Evolutionary conservation across 2,888 invertebrate genomes (phyloP), one percentile per base, ranked within the genome.

Genomic region (Lumbricus terrestris): DNA sequence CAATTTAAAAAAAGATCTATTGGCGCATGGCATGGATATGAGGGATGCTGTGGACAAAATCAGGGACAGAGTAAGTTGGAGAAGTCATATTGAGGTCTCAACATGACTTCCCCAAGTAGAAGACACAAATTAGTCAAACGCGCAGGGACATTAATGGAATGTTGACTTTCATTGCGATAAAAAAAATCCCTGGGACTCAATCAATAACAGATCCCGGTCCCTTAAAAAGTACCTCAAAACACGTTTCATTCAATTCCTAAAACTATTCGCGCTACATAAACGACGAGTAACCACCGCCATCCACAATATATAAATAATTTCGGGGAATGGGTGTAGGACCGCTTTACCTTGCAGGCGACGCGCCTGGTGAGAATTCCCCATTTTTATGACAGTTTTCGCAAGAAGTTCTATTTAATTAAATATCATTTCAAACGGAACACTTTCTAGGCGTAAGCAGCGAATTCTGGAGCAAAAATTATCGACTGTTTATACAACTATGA

Each of bases 341-440:
- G 69, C 1, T 69, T 23, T 85, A 85, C 85, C 85, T 85, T 85
- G 85, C 6, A 85, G 85, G 85, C 85, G 85, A 85, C 85, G 85
- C 29, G 34, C 37, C 16, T 85, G 85, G 8, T 85, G 34, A 16
- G 85, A 85, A 37, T 85, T 85, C 18, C 85, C 85, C 85, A 85
- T 85, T 35, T 85, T 35, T 85, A 16, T 18, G 15, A 69, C 16
- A n/a, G 29, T 69, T n/a, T 69, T 69, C 29, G 69, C n/a, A 69
- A n/a, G 11, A n/a, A 69, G 69, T n/a, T 69, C 69, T 69, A 11
- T n/a, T n/a, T 1, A 69, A 69, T 69, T 69, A 29, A n/a, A n/a
- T 69, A n/a, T 69, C 69, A 69, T 69, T 69, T 69, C 69, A 69
- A n/a, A 69, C n/a, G 69, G 69, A n/a, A 69, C 69, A 69, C 69